Percentiles rank a stretch among this genome's conserved stretches.
phyloP scores from a whole-genome alignment of 2,797 vertebrate species.

The Scleropages formosus region DNA sequence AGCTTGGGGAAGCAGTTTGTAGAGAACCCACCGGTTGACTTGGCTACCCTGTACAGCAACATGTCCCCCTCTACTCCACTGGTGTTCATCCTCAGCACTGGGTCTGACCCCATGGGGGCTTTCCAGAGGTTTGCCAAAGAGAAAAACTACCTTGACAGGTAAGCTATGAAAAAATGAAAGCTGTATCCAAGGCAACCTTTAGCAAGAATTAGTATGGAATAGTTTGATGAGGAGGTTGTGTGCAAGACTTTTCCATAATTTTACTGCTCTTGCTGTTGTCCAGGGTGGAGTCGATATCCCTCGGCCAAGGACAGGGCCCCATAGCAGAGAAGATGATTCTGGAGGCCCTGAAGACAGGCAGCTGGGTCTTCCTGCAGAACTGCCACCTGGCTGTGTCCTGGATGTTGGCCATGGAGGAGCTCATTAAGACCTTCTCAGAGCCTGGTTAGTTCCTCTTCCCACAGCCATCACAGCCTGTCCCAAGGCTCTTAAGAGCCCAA shows the following conservation, averaged over 20 bases:
- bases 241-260: neutral
- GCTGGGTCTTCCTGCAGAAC: slow-evolving; percentile 82
- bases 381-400: slow-evolving; percentile 81
- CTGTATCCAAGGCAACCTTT: neutral
- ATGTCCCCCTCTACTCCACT: slow-evolving; percentile 72
- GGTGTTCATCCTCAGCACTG: slow-evolving; percentile 80
- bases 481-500: neutral
- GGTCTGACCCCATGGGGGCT: slow-evolving; percentile 80
- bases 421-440: slow-evolving; percentile 80
- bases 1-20: slow-evolving; percentile 75
- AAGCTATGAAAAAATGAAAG: slow-evolving; percentile 17
- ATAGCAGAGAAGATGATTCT: slow-evolving; percentile 80
- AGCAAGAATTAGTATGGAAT: neutral
- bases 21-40: slow-evolving; percentile 76
- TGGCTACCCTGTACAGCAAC: slow-evolving; percentile 74
- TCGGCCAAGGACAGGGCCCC: slow-evolving; percentile 81
- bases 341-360: slow-evolving; percentile 69
- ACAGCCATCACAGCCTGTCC: too few species aligned
- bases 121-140: slow-evolving; percentile 82
- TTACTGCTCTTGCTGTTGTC: slow-evolving; percentile 21
- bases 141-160: slow-evolving; percentile 72
- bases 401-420: slow-evolving; percentile 83
- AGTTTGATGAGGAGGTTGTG: neutral
- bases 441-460: slow-evolving; percentile 57
- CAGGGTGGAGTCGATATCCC: slow-evolving; percentile 78